Evolutionary conservation across 2,113 vertebrate genomes (phyloP).

Genomic region (Coregonus clupeaformis): DNA sequence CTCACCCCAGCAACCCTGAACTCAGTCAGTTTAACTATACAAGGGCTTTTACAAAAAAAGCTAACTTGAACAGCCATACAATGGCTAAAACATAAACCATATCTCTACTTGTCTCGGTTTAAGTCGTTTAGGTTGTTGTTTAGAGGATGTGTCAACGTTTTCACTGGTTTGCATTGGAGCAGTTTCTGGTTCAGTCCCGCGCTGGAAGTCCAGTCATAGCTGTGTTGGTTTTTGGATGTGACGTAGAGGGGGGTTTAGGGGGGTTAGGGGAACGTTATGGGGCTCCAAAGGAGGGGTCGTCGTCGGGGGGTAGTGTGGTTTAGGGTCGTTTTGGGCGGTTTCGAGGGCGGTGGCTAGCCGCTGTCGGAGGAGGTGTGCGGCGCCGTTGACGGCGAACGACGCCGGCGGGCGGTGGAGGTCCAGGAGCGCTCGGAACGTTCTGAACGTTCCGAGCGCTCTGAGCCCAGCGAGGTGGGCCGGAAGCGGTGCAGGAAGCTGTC

Average conservation of each 20-base stretch:
- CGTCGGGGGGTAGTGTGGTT: neutral
- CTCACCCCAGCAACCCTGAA: constrained; percentile 78
- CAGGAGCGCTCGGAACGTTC: constrained; percentile 75
- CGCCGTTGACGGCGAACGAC: constrained; percentile 79
- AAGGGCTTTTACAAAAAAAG: constrained; percentile 87
- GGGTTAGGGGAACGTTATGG: neutral
- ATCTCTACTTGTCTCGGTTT: constrained; percentile 74
- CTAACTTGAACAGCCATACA: constrained; percentile 86
- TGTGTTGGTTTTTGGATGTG: constrained; percentile 49
- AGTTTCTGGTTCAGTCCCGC: constrained; percentile 54
- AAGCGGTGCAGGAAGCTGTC: constrained; percentile 79
- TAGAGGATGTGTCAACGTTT: constrained; percentile 34
- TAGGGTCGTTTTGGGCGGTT: neutral
- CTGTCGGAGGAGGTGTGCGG: constrained; percentile 86
- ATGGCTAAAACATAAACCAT: constrained; percentile 85
- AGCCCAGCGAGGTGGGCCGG: constrained; percentile 74
- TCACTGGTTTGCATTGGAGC: constrained; percentile 38
- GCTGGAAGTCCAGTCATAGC: constrained; percentile 64
- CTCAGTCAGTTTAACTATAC: constrained; percentile 79
- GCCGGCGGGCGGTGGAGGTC: constrained; percentile 71
- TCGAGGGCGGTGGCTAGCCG: constrained; percentile 65
- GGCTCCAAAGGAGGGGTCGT: constrained; percentile 12
- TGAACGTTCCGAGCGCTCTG: constrained; percentile 61
- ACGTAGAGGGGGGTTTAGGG: constrained; percentile 42
- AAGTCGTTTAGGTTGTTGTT: constrained; percentile 38